Base-by-base conservation (phyloP, 2,113 vertebrate genomes). In the Otocyon megalotis region DNA sequence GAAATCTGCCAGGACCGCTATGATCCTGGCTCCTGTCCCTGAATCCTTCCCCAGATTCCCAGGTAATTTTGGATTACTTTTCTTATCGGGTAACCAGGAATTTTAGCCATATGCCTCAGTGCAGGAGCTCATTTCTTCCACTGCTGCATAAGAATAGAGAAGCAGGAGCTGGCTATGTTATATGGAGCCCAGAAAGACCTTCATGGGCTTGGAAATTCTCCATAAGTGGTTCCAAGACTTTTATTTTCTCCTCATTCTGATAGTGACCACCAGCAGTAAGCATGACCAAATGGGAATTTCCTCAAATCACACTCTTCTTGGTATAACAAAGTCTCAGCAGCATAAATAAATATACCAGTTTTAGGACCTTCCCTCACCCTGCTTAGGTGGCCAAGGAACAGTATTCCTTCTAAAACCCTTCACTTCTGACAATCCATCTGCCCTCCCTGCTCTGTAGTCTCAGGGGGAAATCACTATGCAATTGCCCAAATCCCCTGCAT, bases 231-330 rank as follows among this genome's bases (percentile, higher is more conserved):
- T 26, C 71, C 17, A 35, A 30, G 10, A 50, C 9, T 35, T 48
- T 15, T 56, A 58, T 81, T 77, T 93, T 48, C 56, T 93, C 43
- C 28, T 35, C 16, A 14, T 35, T 74, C 37, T 88, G 30, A 94
- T 69, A 89, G 28, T 72, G 54, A 89, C n/a, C 28, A 85, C 16
- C 8, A 84, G 62, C 93, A 95, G n/a, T 79, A 92, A 93, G 67
- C 9, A 7, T 83, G 19, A 92, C 22, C 19, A 10, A 22, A 32
- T 54, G n/a, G 20, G 32, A 88, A 65, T 81, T 88, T 95, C 15
- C 71, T 82, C 22, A 14, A 28, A 74, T 48, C 58, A 88, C 26
- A 22, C 1, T 8, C 17, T 24, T 50, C 37, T 93, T 58, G 12
- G 8, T 65, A 22, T 22, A 89, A 43, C 3, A 30, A 95, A 83